Conservation (phyloP, 2,797 vertebrate species). For the Darevskia nairensis region DNA sequence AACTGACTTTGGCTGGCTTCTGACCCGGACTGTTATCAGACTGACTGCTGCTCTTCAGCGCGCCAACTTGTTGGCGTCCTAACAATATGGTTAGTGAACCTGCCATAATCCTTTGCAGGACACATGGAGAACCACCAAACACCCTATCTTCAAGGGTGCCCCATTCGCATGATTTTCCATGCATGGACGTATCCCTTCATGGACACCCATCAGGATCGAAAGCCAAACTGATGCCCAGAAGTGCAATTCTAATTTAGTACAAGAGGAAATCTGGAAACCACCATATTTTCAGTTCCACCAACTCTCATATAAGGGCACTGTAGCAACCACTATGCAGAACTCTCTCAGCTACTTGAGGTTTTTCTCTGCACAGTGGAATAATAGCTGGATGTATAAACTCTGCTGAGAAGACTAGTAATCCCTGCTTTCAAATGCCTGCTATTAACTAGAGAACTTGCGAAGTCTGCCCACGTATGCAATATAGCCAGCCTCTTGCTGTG, state of each 20-base stretch:
- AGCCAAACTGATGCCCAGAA: no score
- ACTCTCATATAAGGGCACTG: neutral
- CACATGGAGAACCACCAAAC: neutral
- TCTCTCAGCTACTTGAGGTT: neutral
- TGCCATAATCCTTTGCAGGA: neutral
- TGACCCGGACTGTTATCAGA: no score
- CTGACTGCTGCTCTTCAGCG: no score
- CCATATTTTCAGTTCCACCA: neutral
- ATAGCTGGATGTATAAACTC: neutral
- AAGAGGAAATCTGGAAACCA: neutral
- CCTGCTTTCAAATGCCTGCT: neutral
- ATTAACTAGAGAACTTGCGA: conserved; percentile 25
- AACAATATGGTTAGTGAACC: no score
- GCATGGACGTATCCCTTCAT: neutral
- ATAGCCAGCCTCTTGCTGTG: neutral
- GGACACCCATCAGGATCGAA: neutral
- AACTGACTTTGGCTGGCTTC: no score
- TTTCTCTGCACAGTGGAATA: neutral
- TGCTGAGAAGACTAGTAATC: neutral
- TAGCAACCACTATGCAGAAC: neutral
- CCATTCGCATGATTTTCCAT: neutral
- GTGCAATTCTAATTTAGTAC: neutral
- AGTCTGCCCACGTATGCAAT: neutral
- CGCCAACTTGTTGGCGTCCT: no score
- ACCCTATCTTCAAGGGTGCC: neutral